Conservation (phyloP, 2,797 vertebrate species). For the Avahi laniger region DNA sequence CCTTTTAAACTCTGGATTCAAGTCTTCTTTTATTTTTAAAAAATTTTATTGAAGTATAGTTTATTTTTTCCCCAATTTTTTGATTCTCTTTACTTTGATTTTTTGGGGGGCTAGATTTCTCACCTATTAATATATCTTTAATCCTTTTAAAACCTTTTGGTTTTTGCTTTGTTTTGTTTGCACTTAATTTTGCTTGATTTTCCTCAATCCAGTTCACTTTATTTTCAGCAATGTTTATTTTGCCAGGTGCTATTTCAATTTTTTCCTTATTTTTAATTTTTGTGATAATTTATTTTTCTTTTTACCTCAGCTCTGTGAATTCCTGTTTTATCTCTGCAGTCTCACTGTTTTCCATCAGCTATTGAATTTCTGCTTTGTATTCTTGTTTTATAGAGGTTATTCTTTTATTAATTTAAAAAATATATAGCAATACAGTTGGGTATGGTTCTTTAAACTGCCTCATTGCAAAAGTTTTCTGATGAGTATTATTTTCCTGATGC, state of each 20-base stretch:
- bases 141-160: not conserved
- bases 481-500: not conserved
- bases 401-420: not conserved
- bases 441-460: not conserved
- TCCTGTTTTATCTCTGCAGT: not conserved
- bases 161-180: not conserved
- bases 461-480: not conserved
- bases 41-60: not conserved
- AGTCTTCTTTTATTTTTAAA: constrained; percentile 29
- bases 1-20: not conserved
- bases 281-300: not conserved
- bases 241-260: not conserved
- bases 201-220: not conserved
- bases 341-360: not conserved
- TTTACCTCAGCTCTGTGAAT: not conserved
- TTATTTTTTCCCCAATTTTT: not conserved
- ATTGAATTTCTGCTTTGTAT: not conserved
- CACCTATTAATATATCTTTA: not conserved
- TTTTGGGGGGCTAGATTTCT: not conserved
- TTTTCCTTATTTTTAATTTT: not conserved
- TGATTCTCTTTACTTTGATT: not conserved
- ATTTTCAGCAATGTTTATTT: not conserved
- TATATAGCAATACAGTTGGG: not conserved
- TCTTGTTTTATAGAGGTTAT: not conserved
- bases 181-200: not conserved